Base-by-base conservation (phyloP, 92 coral and sea anemone species). In the Epizoanthus fatuus region DNA sequence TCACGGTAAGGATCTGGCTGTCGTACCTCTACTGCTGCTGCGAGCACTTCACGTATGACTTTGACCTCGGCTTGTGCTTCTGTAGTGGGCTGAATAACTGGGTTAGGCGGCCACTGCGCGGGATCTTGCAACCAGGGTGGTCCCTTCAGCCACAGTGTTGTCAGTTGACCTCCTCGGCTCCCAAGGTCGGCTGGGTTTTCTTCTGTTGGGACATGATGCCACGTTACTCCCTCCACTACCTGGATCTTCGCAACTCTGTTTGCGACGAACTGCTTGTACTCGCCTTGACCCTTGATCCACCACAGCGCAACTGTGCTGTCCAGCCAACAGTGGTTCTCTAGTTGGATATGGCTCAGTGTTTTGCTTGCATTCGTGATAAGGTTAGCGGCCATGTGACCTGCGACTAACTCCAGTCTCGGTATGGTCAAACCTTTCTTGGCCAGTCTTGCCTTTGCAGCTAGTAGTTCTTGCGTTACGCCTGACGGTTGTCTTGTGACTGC, bases 101-200 rank as follows among this genome's bases (percentile, higher is more conserved):
- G 40, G 76, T 75, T 22, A 69, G 67, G 44, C 58, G 87, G 72
- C 78, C 84, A 63, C n/a, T 25, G 62, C 54, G 77, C 79, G 72
- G 40, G 10, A 22, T 86, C 84, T n/a, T 49, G 38, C 78, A 20
- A 75, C 81, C 66, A 82, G 69, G 20, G 42, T 11, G 38, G 22
- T 39, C 93, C 81, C 14, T 5, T 74, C 81, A 40, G 2, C 84
- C 87, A 83, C 6, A 12, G 75, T 15, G 45, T 68, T 4, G 69
- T 60, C 4, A 78, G 15, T 45, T n/a, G 69, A 2, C 72, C 84
- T 1, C 93, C 93, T 63, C 86, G 17, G 79, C 93, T 90, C 4
- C 64, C 93, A n/a, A 85, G 42, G 40, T 90, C 90, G 22, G 87
- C 93, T 13, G 93, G 90, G 58, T 85, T 85, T 1, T 79, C 75